Evolutionary conservation across 64 coral and sea anemone species (phyloP), one percentile per base, ranked within the genome.

Genomic region (Stichodactyla helianthus): DNA sequence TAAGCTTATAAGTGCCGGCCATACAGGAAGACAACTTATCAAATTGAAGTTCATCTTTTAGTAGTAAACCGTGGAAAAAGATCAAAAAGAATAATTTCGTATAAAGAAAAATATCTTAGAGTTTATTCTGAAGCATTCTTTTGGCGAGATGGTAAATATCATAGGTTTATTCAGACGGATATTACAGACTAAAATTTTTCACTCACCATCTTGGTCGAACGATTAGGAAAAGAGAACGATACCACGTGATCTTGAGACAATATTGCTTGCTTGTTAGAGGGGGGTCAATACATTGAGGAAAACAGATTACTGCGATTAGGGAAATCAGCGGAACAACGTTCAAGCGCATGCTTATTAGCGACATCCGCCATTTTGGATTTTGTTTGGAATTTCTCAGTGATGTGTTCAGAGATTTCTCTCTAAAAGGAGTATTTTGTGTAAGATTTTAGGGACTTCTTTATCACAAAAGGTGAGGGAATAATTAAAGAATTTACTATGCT

Each of bases 301-400:
- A 74, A 31, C 4, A 13, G 5, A 74, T 11, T 11, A 74, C 13
- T 16, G 62, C 18, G 15, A 65, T 23, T 4, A 22, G 68, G 0
- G 52, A 20, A 35, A 79, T 57, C 83, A 91, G 89, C 89, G 83
- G 55, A 60, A 53, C 70, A 62, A 22, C 22, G 13, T 10, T 26
- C 17, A 0, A 5, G 68, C 89, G 89, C 89, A 91, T 91, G 89
- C 89, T 23, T 84, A 65, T 2, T 50, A 5, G 2, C 20, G 52
- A 54, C 17, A 51, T 68, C 18, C 84, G 84, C 89, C 89, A 87
- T 91, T 12, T 91, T 91, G 89, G 71, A 90, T 77, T 50, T 70
- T 27, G 25, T 19, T 44, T 31, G 15, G 6, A 18, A 22, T 68
- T n/a, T 70, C 10, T 17, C 14, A 4, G 59, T 44, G 2, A 44